phyloP scores from a whole-genome alignment of 1,140 invertebrate species.

The Megathymus violae region DNA sequence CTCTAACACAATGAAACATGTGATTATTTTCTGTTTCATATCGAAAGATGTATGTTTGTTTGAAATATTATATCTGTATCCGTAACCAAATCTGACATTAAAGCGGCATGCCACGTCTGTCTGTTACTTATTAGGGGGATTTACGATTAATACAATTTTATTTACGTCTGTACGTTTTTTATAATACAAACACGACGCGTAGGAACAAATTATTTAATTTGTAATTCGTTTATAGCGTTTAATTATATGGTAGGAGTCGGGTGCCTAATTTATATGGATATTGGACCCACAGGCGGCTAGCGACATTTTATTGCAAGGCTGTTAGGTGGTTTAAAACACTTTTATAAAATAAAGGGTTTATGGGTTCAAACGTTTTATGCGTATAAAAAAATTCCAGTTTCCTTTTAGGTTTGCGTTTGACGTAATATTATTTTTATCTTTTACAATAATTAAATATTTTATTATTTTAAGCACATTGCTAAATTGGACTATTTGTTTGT shows the following conservation, averaged over 20 bases:
- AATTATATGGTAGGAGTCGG: conserved; percentile 61
- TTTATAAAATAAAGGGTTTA: conserved; percentile 16
- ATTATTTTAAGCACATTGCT: too few species aligned
- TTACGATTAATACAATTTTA: conserved; percentile 71
- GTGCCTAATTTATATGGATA: conserved; percentile 60
- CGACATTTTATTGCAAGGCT: conserved; percentile 61
- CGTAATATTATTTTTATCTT: too few species aligned
- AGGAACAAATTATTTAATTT: conserved; percentile 78
- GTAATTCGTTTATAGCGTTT: conserved; percentile 71
- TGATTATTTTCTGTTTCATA: conserved; percentile 6
- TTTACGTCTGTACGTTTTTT: conserved; percentile 65
- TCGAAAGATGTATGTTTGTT: conserved; percentile 35
- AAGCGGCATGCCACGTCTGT: conserved; percentile 62
- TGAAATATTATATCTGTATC: conserved; percentile 64
- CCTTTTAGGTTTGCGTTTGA: background rate
- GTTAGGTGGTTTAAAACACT: conserved; percentile 47
- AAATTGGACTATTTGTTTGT: too few species aligned
- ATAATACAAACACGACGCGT: conserved; percentile 70
- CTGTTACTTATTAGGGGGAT: conserved; percentile 69
- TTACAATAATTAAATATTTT: too few species aligned
- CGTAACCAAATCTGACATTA: conserved; percentile 76
- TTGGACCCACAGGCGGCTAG: conserved; percentile 39
- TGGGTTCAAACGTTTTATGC: conserved; percentile 7
- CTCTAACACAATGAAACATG: conserved; percentile 32
- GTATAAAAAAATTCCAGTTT: background rate